Evolutionary conservation across 2,113 vertebrate species (phyloP), one percentile per base, ranked within the genome.

Genomic region (Myiagra hebetior): DNA sequence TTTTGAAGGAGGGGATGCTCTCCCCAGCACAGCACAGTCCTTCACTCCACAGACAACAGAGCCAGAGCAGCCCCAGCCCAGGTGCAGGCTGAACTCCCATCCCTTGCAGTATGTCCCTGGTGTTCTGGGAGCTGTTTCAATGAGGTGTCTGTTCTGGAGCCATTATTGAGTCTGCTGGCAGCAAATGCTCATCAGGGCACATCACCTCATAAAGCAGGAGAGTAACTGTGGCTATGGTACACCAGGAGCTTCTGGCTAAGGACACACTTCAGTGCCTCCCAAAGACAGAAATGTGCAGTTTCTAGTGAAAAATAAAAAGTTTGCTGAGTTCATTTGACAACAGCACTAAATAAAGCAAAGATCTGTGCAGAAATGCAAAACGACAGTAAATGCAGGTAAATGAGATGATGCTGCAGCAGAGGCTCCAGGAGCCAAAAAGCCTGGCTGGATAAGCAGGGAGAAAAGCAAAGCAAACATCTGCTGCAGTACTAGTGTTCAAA

Each of bases 401-500:
- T 6, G 5, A 73, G 56, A 65, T 44, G 46, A 92, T 64, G 57
- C 33, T n/a, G 70, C 77, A 67, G 62, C 72, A 89, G 26, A 81
- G 21, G 69, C 55, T 78, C 37, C 49, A 88, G 46, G 26, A 74
- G 63, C 59, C 17, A 57, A 52, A 89, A 70, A 86, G 24, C 60
- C 41, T 62, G 42, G 60, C 39, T 92, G 56, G 46, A 47, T n/a
- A 46, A 53, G 37, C 56, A 87, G 44, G 22, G 27, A 91, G 19
- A 65, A 91, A 91, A 72, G 81, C 55, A 84, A 88, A 92, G 72
- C 79, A 84, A 84, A 35, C 24, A 76, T 68, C 84, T 88, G 81
- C 86, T 53, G 53, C 41, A 85, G 64, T 50, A 59, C n/a, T 26
- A 23, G 46, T 7, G 27, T 59, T 64, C 50, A 78, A 95, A 46